Evolutionary conservation across 2,888 invertebrate genomes (phyloP), one percentile per base, ranked within the genome.

Genomic region (Eupithecia vulgata): DNA sequence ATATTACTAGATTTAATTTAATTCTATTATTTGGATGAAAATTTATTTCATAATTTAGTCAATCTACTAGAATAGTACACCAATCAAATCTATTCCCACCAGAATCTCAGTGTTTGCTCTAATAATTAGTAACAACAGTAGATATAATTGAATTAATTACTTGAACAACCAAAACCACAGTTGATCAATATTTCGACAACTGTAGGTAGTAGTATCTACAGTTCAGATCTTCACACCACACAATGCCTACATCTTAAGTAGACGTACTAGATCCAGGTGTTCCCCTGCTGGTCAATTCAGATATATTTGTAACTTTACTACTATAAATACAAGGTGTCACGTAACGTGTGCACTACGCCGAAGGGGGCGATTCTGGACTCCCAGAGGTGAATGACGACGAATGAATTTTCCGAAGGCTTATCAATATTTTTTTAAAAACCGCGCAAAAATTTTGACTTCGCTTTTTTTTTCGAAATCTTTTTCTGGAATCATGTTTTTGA

Each of bases 111-210:
- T 34, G 61, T 34, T 61, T 61, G 17, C 34, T 17, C 34, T 8
- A 61, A 61, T 34, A 61, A 61, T 61, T 61, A 34, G 34, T 34
- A 30, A 34, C 61, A 73, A 70, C 73, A 62, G 48, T 59, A 52
- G 42, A 52, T 73, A 67, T 67, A 73, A 61, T 61, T 61, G 34
- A 61, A 61, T 61, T 61, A 61, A 61, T 73, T 73, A 69, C 40
- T 69, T 40, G 68, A 59, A 35, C 6, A 64, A 68, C n/a, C 62
- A 59, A 21, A 15, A 25, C 40, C 59, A 62, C 57, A 66, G 65
- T 57, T 25, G 25, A 25, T 25, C 12, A 25, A 57, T 25, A 57
- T 25, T 57, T 57, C 25, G 57, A 57, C 57, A 25, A 13, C 57
- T 57, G 25, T 21, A 45, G 45, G 15, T n/a, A 17, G 5, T 1